Conservation (phyloP, 2,113 vertebrate genomes). For the Pampusana beccarii region DNA sequence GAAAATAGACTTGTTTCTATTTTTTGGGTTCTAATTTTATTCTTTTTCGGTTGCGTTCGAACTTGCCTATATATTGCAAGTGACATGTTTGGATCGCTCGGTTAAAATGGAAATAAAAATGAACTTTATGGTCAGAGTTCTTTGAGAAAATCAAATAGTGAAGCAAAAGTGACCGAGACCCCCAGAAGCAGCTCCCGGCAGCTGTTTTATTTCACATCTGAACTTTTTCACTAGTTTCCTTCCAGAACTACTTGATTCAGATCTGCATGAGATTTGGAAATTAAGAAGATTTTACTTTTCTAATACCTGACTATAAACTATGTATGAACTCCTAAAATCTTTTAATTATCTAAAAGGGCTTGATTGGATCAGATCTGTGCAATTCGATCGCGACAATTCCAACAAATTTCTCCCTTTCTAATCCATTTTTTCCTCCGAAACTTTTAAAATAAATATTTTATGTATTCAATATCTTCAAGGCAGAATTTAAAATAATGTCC, state of each 20-base stretch:
- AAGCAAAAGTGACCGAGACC: background rate
- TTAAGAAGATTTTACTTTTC: background rate
- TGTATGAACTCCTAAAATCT: fast-evolving
- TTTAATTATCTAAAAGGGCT: background rate
- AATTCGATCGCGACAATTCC: background rate
- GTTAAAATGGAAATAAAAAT: background rate
- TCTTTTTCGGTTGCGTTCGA: background rate
- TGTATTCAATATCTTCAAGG: background rate
- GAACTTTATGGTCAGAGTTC: background rate
- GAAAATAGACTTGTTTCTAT: background rate
- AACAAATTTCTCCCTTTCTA: background rate
- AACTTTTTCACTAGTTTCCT: background rate
- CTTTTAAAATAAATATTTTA: background rate
- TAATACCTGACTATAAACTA: background rate
- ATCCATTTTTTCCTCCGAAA: background rate
- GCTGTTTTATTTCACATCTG: background rate
- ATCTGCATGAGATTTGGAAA: background rate
- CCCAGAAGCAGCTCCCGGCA: background rate
- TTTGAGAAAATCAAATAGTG: background rate
- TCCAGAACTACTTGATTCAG: background rate
- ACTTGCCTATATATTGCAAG: background rate
- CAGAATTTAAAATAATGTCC: background rate
- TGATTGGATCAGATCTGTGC: background rate
- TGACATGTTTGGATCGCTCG: fast-evolving
- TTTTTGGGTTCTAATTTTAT: background rate